These are phyloP conservation scores for Tupiocoris notatus DNA, from an alignment of 2,888 invertebrate species.

Conservation along the genomic window DNA sequence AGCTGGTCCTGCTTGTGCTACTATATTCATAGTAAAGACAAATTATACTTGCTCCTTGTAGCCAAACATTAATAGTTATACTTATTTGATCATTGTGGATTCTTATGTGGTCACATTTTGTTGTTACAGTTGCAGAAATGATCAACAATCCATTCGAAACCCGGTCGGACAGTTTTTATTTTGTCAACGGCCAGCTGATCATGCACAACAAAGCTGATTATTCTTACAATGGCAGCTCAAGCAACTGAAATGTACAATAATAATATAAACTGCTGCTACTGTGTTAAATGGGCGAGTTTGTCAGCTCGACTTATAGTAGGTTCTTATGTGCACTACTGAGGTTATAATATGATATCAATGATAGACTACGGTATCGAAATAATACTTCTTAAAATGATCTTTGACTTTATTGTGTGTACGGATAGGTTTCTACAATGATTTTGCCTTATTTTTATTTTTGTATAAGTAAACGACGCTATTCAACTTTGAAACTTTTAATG, in stretches of 20 bases:
- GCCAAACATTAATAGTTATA: background rate
- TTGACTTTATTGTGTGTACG: background rate
- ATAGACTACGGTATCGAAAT: background rate
- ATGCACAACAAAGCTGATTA: conserved; percentile 99
- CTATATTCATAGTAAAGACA: too few relatives aligned
- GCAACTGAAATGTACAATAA: conserved; percentile 7
- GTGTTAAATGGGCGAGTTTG: background rate
- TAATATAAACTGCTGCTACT: background rate
- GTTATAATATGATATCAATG: background rate
- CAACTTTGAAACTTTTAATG: background rate
- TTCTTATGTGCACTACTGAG: background rate
- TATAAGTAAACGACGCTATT: background rate
- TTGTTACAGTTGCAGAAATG: conserved; percentile 88
- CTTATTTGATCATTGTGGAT: background rate
- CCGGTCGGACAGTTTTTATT: conserved; percentile 97
- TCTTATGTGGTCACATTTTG: background rate
- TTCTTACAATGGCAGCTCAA: conserved; percentile 63
- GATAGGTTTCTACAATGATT: background rate
- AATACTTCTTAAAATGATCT: background rate
- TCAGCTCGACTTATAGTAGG: background rate
- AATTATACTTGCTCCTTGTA: too few relatives aligned
- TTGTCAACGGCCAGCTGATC: conserved; percentile 92
- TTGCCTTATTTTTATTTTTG: too few relatives aligned
- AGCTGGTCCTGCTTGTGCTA: too few relatives aligned
- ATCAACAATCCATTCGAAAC: conserved; percentile 94